Evolutionary conservation across 2,113 vertebrate species (phyloP), one percentile per base, ranked within the genome.

Genomic region (Sisor rabdophorus): DNA sequence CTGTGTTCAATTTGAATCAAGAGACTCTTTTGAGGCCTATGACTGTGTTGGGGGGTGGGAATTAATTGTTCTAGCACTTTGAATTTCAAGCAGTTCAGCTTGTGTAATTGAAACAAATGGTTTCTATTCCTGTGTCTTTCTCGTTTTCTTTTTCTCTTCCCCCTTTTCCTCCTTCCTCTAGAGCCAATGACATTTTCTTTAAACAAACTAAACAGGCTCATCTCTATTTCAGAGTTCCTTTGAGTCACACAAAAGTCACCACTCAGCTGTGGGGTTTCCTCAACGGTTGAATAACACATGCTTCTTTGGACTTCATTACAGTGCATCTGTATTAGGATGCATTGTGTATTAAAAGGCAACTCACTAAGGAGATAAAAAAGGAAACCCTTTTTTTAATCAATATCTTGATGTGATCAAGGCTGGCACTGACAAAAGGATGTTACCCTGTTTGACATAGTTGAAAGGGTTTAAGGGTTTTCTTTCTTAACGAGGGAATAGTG

Each of bases 21-120:
- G 59, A 75, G 73, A 88, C 85, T 91, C 86, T 88, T 86, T 77
- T 70, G 90, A 94, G 93, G 94, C 92, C 90, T 90, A 92, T 84
- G 91, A 94, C 91, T 92, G 87, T 93, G 92, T 94, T 93, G 88
- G 93, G 90, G 91, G 69, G 84, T 80, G 50, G 81, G 84, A 85
- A 70, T 77, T 80, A 92, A 90, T 94, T 92, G 95, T 94, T 95
- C 92, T 92, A 97, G 96, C 97, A 98, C 96, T 98, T 98, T 98
- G 94, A 96, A 95, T 93, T 94, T 90, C 80, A 92, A 95, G 94
- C 94, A 92, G 93, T 92, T 93, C 93, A 92, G 93, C 94, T 92
- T 94, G 94, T 92, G 91, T 93, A 93, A 92, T 89, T 85, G 91
- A 87, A 90, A 92, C 90, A 85, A 89, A 91, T 85, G 89, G 89